Evolutionary conservation across 2,888 invertebrate species (phyloP).

Genomic region (Artemia sinica): DNA sequence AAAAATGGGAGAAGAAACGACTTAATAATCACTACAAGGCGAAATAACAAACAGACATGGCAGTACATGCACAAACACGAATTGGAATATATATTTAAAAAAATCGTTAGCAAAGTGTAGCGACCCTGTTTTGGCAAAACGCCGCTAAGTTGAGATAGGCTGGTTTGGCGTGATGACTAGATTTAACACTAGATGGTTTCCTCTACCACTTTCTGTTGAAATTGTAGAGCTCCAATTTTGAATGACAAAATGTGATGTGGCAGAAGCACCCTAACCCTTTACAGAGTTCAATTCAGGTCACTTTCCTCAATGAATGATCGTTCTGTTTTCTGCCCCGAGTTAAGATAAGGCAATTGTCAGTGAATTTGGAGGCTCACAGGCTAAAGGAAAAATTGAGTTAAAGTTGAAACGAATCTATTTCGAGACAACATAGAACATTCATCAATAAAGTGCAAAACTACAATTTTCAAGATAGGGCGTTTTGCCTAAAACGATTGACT

Average conservation of each 20-base stretch:
- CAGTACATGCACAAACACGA: too few species aligned
- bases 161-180: constrained; percentile 7
- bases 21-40: too few species aligned
- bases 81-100: too few species aligned
- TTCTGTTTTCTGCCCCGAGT: constrained; percentile 9
- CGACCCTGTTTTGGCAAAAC: constrained; percentile 7
- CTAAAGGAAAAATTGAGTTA: not conserved
- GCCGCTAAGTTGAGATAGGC: not conserved
- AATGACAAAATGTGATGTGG: not conserved
- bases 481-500: not conserved
- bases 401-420: not conserved
- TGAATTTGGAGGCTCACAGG: not conserved
- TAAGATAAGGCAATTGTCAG: not conserved
- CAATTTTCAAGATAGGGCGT: constrained; percentile 12
- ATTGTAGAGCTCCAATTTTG: not conserved
- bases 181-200: constrained; percentile 10
- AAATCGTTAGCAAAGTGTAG: too few species aligned
- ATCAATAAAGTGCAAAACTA: not conserved
- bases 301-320: not conserved
- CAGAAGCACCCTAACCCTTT: constrained; percentile 1
- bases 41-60: too few species aligned
- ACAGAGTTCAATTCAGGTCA: constrained; percentile 6
- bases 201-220: not conserved
- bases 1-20: too few species aligned
- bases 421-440: not conserved